Conservation (phyloP, 2,797 vertebrate species). For the Coluber constrictor region DNA sequence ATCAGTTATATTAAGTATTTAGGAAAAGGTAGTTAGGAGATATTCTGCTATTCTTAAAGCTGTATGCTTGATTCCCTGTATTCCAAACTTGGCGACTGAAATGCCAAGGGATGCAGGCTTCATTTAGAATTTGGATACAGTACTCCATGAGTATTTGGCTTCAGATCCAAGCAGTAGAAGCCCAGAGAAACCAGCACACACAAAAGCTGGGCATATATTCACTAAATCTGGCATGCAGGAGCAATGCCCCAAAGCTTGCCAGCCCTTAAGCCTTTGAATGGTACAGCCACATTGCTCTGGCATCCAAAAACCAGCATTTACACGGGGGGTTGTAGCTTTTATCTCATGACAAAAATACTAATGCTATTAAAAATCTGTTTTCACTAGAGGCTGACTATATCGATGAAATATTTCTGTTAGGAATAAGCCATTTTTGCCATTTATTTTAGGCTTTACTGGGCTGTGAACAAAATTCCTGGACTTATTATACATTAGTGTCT, state of each 20-base stretch:
- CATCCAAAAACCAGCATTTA: slow-evolving; percentile 31
- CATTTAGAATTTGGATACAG: slow-evolving; percentile 11
- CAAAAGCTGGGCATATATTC: slow-evolving; percentile 18
- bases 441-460: neutral
- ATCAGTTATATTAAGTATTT: slow-evolving; percentile 16
- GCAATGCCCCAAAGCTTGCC: neutral
- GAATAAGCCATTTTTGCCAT: slow-evolving; percentile 2
- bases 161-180: slow-evolving; percentile 11
- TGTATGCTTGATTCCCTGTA: slow-evolving; percentile 3
- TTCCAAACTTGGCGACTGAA: slow-evolving; percentile 5
- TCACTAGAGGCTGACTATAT: neutral
- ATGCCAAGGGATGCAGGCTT: slow-evolving; percentile 17
- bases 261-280: slow-evolving; percentile 23
- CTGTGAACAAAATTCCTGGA: slow-evolving; percentile 16
- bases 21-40: neutral
- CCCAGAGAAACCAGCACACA: slow-evolving; percentile 7
- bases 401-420: neutral
- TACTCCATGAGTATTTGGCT: slow-evolving; percentile 18
- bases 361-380: neutral
- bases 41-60: neutral
- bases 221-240: slow-evolving; percentile 2
- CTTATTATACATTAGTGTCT: neutral
- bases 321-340: slow-evolving; percentile 11
- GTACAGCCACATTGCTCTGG: neutral
- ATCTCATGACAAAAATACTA: neutral